Conservation (phyloP, 1,140 invertebrate species). For the Drosophila lini region DNA sequence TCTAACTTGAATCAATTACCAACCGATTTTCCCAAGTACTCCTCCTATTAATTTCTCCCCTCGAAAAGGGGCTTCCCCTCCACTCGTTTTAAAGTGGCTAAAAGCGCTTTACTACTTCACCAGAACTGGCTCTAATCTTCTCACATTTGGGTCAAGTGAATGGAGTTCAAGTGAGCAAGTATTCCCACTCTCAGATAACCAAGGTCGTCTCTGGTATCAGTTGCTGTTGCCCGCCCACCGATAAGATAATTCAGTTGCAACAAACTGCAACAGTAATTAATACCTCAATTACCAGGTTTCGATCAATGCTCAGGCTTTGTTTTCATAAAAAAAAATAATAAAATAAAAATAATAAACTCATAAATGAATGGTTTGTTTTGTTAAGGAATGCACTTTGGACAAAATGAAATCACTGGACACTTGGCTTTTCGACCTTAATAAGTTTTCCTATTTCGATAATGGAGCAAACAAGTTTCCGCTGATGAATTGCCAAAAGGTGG, state of each 20-base stretch:
- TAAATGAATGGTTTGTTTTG: neutral
- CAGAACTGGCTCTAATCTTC: conserved; percentile 7
- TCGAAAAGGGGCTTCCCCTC: neutral
- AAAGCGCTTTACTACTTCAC: conserved; percentile 3
- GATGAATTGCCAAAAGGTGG: conserved; percentile 82
- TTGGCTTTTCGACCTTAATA: conserved; percentile 79
- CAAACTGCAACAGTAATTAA: conserved; percentile 53
- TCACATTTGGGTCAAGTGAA: conserved; percentile 11
- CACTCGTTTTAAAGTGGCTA: neutral
- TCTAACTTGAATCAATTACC: neutral
- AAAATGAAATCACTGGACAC: conserved; percentile 78
- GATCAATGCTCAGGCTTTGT: conserved; percentile 55
- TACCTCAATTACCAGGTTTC: conserved; percentile 26
- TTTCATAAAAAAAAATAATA: neutral
- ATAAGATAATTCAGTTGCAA: conserved; percentile 60
- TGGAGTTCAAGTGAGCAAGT: conserved; percentile 16
- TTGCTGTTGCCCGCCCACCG: neutral
- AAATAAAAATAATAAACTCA: neutral
- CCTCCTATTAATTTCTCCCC: neutral
- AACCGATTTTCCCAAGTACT: neutral
- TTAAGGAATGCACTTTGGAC: conserved; percentile 75
- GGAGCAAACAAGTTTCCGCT: conserved; percentile 69
- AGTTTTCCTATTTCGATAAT: conserved; percentile 77
- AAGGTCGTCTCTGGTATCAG: conserved; percentile 16
- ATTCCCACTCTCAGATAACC: conserved; percentile 19